These are phyloP conservation scores for Tetramorium alpestre DNA, from an alignment of 1,140 invertebrate species.

Conservation along the genomic window DNA sequence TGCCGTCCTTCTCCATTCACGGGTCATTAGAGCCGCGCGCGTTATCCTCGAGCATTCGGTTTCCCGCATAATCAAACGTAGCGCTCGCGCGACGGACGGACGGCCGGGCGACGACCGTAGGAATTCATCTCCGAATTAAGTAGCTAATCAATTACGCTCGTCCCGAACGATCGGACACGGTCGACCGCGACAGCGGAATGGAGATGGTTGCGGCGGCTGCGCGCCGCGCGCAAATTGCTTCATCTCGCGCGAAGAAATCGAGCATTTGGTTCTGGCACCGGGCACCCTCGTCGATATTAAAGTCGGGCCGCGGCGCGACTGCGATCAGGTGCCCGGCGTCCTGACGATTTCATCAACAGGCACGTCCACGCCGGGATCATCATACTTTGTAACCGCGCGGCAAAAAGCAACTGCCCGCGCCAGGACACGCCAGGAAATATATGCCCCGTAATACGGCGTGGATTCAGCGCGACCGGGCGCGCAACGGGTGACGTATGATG, in stretches of 20 bases:
- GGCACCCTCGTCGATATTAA: slow-evolving; percentile 68
- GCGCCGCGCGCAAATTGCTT: slow-evolving; percentile 67
- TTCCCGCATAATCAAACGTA: slow-evolving; percentile 27
- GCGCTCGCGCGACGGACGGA: neutral
- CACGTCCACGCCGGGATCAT: slow-evolving; percentile 77
- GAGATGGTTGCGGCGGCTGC: neutral
- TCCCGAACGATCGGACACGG: slow-evolving; percentile 64
- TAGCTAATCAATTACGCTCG: slow-evolving; percentile 64
- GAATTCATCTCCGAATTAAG: slow-evolving; percentile 60
- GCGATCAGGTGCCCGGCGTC: slow-evolving; percentile 76
- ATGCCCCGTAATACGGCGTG: slow-evolving; percentile 75
- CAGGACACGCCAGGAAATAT: slow-evolving; percentile 75
- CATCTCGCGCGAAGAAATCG: slow-evolving; percentile 65
- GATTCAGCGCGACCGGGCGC: slow-evolving; percentile 76
- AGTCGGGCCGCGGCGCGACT: slow-evolving; percentile 64
- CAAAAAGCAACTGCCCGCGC: slow-evolving; percentile 75
- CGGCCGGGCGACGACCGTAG: slow-evolving; percentile 14
- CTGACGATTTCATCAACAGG: slow-evolving; percentile 79
- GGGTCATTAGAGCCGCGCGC: neutral
- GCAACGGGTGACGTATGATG: slow-evolving; percentile 81
- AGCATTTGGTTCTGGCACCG: slow-evolving; percentile 68
- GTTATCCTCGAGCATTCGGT: slow-evolving; percentile 10
- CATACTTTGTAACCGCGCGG: slow-evolving; percentile 81
- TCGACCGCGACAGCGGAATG: slow-evolving; percentile 38
- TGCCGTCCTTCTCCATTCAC: neutral